A percentile compares a stretch with the other conserved stretches of the same genome.
phyloP scores from a whole-genome alignment of 2,797 vertebrate genomes.

The Aphelocoma californica region DNA sequence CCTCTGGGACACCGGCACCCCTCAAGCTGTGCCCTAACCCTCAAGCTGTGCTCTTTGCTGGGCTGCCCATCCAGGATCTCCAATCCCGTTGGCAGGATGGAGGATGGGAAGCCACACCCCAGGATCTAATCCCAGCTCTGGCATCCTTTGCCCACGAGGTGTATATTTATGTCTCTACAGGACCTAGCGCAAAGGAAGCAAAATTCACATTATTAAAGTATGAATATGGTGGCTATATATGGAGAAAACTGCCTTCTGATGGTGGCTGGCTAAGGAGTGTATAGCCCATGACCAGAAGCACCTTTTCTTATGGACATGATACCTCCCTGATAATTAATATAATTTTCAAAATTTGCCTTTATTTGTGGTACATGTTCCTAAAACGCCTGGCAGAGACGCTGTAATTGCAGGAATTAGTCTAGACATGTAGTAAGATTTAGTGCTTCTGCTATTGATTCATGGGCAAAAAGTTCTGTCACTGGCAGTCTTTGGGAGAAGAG shows the following conservation, averaged over 20 bases:
- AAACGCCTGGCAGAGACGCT: neutral
- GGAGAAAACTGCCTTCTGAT: neutral
- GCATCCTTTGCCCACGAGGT: neutral
- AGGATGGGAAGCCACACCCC: neutral
- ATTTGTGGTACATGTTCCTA: neutral
- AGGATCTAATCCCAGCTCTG: neutral
- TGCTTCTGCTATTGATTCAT: neutral
- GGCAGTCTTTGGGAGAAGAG: neutral
- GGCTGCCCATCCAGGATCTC: neutral
- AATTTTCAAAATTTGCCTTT: neutral
- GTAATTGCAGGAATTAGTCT: neutral
- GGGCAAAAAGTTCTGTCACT: neutral
- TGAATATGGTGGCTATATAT: neutral
- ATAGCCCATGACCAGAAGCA: neutral
- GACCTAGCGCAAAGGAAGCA: neutral
- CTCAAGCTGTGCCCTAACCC: neutral
- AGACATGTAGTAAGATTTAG: neutral
- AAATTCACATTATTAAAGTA: neutral
- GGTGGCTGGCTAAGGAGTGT: neutral
- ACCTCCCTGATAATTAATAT: neutral
- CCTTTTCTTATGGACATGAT: neutral
- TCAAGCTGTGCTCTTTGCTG: neutral
- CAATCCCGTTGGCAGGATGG: neutral
- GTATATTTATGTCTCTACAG: neutral
- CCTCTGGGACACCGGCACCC: accelerated